Conservation (phyloP, 2,113 vertebrate species). For the Tichodroma muraria region DNA sequence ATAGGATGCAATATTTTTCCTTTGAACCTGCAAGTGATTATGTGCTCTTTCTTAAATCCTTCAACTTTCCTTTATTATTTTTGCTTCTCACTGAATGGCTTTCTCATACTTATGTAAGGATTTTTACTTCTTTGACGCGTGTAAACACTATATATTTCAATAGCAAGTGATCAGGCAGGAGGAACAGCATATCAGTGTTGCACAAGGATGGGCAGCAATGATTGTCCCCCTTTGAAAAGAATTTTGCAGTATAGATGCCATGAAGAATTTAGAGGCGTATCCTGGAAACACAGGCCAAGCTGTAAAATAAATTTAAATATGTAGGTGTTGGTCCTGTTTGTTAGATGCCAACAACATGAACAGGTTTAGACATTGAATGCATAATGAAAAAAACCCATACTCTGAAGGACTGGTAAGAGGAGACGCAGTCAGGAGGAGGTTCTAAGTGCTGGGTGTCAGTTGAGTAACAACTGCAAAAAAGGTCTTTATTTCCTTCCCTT, state of each 20-base stretch:
- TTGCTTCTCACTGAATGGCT: neutral
- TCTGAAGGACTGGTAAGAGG: neutral
- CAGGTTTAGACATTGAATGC: neutral
- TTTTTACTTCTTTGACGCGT: neutral
- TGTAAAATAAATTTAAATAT: neutral
- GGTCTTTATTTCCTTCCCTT: neutral
- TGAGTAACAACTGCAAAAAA: neutral
- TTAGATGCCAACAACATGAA: neutral
- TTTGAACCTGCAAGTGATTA: neutral
- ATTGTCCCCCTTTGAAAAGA: neutral
- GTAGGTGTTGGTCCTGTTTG: neutral
- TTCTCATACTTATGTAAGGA: neutral
- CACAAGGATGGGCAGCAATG: neutral
- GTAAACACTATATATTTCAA: neutral
- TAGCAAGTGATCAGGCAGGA: neutral
- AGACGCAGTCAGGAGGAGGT: neutral
- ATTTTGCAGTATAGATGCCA: neutral
- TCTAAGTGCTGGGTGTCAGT: neutral
- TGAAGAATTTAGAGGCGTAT: neutral
- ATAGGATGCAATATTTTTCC: neutral
- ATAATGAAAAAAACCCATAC: accelerated
- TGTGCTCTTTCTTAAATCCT: neutral
- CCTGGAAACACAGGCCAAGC: neutral
- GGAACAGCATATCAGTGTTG: neutral
- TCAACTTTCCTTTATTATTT: neutral